A percentile compares a stretch with the other conserved stretches of the same genome.
Conservation (phyloP, 2,888 invertebrate species). For the Apamea epomidion region DNA sequence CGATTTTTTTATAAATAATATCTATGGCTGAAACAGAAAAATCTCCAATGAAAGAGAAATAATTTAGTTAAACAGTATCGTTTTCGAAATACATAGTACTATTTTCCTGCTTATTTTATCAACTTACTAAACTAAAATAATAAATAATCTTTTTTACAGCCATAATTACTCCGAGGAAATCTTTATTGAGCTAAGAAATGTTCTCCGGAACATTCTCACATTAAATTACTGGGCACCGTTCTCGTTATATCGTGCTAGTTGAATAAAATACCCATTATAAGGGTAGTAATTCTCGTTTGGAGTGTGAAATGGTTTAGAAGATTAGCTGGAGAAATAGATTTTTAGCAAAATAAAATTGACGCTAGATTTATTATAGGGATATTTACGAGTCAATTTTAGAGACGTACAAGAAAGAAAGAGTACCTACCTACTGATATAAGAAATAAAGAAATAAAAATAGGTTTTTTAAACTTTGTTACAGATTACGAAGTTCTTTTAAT, state of each 20-base stretch:
- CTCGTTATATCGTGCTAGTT: conserved; percentile 44
- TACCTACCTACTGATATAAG: no score
- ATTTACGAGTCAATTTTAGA: conserved; percentile 22
- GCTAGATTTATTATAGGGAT: conserved; percentile 5
- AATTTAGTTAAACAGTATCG: background rate
- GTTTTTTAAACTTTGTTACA: background rate
- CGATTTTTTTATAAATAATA: background rate
- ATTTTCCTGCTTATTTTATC: background rate
- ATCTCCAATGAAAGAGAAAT: background rate
- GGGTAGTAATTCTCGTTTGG: conserved; percentile 49
- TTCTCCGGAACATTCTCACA: conserved; percentile 38
- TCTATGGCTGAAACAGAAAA: background rate
- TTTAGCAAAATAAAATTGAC: conserved; percentile 23
- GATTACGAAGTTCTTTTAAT: background rate
- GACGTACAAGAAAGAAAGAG: background rate
- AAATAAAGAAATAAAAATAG: no score
- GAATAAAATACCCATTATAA: conserved; percentile 59
- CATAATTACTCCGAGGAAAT: conserved; percentile 32
- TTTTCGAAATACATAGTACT: background rate
- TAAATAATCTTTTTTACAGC: conserved; percentile 34
- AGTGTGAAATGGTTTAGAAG: conserved; percentile 44
- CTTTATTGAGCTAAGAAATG: conserved; percentile 51
- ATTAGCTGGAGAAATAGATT: conserved; percentile 33
- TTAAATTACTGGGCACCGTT: conserved; percentile 50
- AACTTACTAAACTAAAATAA: background rate